Evolutionary conservation across 2,797 vertebrate genomes (phyloP).

Genomic region (Sebastes oblongus): DNA sequence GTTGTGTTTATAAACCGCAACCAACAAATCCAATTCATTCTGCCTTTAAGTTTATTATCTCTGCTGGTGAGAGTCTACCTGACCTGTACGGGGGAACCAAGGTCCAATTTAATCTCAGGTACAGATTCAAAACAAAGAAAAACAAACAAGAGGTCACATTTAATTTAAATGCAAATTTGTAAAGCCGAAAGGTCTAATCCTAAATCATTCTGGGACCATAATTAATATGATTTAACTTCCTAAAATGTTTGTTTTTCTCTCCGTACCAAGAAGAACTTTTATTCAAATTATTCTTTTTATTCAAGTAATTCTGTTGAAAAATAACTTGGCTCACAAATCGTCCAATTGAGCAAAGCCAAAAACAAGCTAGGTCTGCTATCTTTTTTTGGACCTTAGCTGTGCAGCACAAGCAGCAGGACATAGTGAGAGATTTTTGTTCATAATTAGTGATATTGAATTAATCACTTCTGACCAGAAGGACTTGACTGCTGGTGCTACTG

Average conservation of each 20-base stretch:
- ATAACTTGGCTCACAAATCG: not conserved
- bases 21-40: not conserved
- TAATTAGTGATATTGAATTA: conserved; percentile 18
- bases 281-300: too few relatives aligned
- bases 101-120: not conserved
- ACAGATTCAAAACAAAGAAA: not conserved
- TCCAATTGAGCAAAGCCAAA: not conserved
- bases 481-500: not conserved
- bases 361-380: not conserved
- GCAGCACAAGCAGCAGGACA: not conserved
- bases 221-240: not conserved
- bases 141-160: not conserved
- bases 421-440: not conserved
- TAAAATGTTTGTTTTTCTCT: not conserved
- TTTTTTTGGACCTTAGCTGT: not conserved
- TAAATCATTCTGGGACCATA: not conserved
- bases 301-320: not conserved
- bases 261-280: not conserved
- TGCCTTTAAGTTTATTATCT: not conserved
- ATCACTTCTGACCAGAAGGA: conserved; percentile 6
- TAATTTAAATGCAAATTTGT: conserved; percentile 23
- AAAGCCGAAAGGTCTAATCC: not conserved
- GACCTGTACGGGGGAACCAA: not conserved
- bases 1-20: not conserved
- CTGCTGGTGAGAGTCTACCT: not conserved